Evolutionary conservation across 2,888 invertebrate genomes (phyloP), one percentile per base, ranked within the genome.

Genomic region (Leucoma salicis): DNA sequence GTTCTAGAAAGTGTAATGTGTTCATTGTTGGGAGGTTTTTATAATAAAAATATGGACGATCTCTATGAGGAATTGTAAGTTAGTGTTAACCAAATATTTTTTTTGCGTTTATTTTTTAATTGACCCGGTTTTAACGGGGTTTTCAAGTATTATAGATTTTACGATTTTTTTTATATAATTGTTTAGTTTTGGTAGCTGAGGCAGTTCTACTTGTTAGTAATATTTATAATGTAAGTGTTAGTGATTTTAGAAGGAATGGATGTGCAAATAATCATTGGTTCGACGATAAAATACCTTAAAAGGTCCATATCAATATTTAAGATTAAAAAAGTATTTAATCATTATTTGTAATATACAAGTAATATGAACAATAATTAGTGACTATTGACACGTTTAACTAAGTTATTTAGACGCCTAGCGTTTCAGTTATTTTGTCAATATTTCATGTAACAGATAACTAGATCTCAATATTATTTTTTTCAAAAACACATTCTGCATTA

Each of bases 301-400:
- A 86, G 87, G 88, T 84, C 77, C 89, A 89, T 89, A 89, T 89
- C 89, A 89, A 85, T 87, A 84, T 83, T 82, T 81, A 84, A 85
- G 52, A 56, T 15, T 15, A 15, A 46, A 56, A 59, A 82, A 78
- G 71, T 84, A 80, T 88, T 78, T 87, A 86, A 87, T 81, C 83
- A 78, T 78, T 80, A 79, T 77, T 78, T 84, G 81, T 86, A 82
- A 70, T 71, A 78, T 79, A 79, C 70, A 61, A 59, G 60, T 61
- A 71, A 66, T 87, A 86, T 77, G 86, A 83, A 89, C 88, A 87
- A 87, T 87, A 89, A 88, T 80, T 88, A 89, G 87, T 64, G 48
- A 70, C 66, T 86, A 84, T 82, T 74, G 70, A 68, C 77, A 59
- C 53, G 43, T 65, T 78, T 68, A 75, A 71, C 63, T 72, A 65